These are phyloP conservation scores for Oncorhynchus clarkii DNA, from an alignment of 2,113 vertebrate species.

Conservation along the genomic window DNA sequence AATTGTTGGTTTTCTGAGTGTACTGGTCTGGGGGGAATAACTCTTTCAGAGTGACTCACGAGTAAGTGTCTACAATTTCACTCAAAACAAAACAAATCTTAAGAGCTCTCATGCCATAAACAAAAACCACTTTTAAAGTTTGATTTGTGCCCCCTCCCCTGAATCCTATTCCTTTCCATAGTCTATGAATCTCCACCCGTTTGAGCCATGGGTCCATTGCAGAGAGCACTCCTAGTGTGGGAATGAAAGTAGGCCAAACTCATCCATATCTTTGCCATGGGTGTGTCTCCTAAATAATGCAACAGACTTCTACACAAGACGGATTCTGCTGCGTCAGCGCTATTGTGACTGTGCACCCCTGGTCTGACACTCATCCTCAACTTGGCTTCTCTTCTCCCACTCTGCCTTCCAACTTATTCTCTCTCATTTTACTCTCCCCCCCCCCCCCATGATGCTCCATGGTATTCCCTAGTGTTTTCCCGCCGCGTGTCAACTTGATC, in stretches of 20 bases:
- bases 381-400: slow-evolving; percentile 15
- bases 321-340: slow-evolving; percentile 69
- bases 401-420: slow-evolving; percentile 28
- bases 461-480: slow-evolving; percentile 46
- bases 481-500: slow-evolving; percentile 50
- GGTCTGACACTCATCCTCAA: slow-evolving; percentile 42
- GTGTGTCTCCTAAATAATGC: slow-evolving; percentile 73
- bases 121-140: slow-evolving; percentile 29
- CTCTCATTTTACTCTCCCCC: background rate
- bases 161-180: background rate
- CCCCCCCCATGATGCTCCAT: slow-evolving; percentile 32
- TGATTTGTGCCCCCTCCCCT: slow-evolving; percentile 3
- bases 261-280: slow-evolving; percentile 67
- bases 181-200: background rate
- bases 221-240: slow-evolving; percentile 21
- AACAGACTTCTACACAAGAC: slow-evolving; percentile 61
- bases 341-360: slow-evolving; percentile 54
- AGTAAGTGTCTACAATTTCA: too few species aligned
- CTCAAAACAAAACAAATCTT: background rate
- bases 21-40: too few species aligned
- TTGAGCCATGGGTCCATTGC: slow-evolving; percentile 30
- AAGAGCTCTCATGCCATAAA: slow-evolving; percentile 18
- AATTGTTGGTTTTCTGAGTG: too few species aligned
- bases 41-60: too few species aligned
- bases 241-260: slow-evolving; percentile 66